Evolutionary conservation across 2,888 invertebrate species (phyloP), one percentile per base, ranked within the genome.

Genomic region (Erynnis tages): DNA sequence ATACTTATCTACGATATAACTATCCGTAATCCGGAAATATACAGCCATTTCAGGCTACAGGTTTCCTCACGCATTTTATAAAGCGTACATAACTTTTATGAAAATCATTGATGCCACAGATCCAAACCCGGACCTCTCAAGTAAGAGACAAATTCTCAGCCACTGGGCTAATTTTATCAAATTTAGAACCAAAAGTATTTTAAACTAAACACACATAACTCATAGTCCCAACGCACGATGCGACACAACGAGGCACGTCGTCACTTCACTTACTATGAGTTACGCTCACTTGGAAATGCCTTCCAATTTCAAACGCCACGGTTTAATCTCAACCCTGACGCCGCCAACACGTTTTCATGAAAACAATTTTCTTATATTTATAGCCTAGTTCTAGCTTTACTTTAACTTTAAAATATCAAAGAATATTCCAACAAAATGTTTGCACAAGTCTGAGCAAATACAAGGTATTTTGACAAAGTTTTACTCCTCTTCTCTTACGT

Each of bases 311-410:
- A 38, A 44, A 30, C 29, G 30, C 30, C 38, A 40, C 25, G 37
- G 21, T 30, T 34, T 48, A 38, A 38, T 40, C 48, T 48, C 38
- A 30, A 38, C 29, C 13, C 30, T 25, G 38, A 30, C 38, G 48
- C 38, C 11, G 19, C 7, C 19, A 47, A 47, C 48, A 48, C 48
- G 32, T 25, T 41, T 41, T 32, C 40, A 17, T 49, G 30, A 34
- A 40, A 49, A 49, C 48, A 40, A 49, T 40, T 49, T 41, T 19
- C 5, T 44, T 14, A 30, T 49, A 49, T 41, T 49, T 41, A 41
- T 49, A 49, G 25, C 19, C 6, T 19, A 23, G 17, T 8, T 25
- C 23, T 23, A 40, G 30, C 16, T 49, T 32, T 34, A 41, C n/a
- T 34, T 19, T 11, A 45, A n/a, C 10, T 29, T 30, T 10, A 30